Base-by-base conservation (phyloP, 2,888 invertebrate species). In the Itoplectis maculator region DNA sequence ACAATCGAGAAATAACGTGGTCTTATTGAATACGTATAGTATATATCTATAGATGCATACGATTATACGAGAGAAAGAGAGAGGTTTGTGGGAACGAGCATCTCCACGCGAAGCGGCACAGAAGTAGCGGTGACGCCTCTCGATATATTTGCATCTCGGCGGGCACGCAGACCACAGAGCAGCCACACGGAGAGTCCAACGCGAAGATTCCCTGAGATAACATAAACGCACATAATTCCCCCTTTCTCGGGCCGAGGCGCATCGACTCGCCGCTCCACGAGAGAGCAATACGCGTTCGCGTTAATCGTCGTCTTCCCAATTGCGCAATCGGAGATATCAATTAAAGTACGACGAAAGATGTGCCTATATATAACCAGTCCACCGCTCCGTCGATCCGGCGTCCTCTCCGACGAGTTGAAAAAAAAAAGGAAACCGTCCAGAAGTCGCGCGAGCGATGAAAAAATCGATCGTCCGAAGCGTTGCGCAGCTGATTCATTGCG, bases 241-340 rank as follows among this genome's bases (percentile, higher is more conserved):
- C 65, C 15, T 63, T 51, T n/a, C 23, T 40, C 35, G n/a, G n/a
- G n/a, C n/a, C n/a, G n/a, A n/a, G n/a, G n/a, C 42, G 63, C n/a
- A 42, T 11, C 45, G 51, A 4, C 47, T 54, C 35, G 15, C 15
- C 29, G 76, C 72, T n/a, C n/a, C 70, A 77, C 15, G 15, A 51
- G 75, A 81, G 74, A 81, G 77, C n/a, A n/a, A 79, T 76, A 56
- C 20, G 49, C 35, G 54, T 15, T 42, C 54, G 47, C 63, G 65
- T 74, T 74, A 65, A 75, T 72, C 81, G 84, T 66, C 81, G 84
- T 66, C 79, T 81, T 35, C 66, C 79, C 86, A 84, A 89, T 89
- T 88, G 88, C 87, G 86, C 87, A 86, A 86, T 86, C 85, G 84
- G 84, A 87, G 88, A 88, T 89, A 88, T 89, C 88, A 89, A 90